These are phyloP conservation scores for Amiota mariae DNA, from an alignment of 2,888 invertebrate species.

Conservation along the genomic window DNA sequence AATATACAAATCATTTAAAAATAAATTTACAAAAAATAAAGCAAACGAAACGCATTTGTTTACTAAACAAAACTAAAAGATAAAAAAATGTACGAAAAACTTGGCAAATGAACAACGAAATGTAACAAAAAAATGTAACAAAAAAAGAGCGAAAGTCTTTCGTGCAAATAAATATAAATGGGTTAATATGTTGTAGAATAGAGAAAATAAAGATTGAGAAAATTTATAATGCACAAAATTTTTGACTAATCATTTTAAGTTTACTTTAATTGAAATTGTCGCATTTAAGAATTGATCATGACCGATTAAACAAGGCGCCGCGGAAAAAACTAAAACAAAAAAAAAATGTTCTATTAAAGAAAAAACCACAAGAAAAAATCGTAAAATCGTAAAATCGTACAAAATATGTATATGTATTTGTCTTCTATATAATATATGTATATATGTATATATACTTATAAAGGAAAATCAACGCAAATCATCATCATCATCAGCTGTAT, in stretches of 20 bases:
- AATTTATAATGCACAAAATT: neutral
- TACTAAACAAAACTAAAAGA: neutral
- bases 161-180: slow-evolving; percentile 13
- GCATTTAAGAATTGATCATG: slow-evolving; percentile 64
- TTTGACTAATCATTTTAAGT: neutral
- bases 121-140: neutral
- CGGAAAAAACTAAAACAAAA: slow-evolving; percentile 35
- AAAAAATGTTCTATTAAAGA: slow-evolving; percentile 41
- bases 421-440: slow-evolving; percentile 29
- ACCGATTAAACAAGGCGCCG: slow-evolving; percentile 61
- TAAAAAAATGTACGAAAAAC: neutral
- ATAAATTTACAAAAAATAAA: slow-evolving; percentile 21
- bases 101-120: slow-evolving; percentile 3
- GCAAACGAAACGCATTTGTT: slow-evolving; percentile 22
- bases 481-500: slow-evolving; percentile 39
- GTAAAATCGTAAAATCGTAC: too few species aligned
- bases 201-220: slow-evolving; percentile 25
- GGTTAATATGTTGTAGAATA: neutral
- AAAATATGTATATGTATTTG: slow-evolving; percentile 33
- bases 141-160: slow-evolving; percentile 21
- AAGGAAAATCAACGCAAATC: slow-evolving; percentile 23
- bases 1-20: neutral
- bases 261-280: slow-evolving; percentile 23
- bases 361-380: slow-evolving; percentile 48
- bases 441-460: too few species aligned